These are phyloP conservation scores for Mesocricetus auratus DNA, from an alignment of 2,113 vertebrate genomes.

Conservation along the genomic window DNA sequence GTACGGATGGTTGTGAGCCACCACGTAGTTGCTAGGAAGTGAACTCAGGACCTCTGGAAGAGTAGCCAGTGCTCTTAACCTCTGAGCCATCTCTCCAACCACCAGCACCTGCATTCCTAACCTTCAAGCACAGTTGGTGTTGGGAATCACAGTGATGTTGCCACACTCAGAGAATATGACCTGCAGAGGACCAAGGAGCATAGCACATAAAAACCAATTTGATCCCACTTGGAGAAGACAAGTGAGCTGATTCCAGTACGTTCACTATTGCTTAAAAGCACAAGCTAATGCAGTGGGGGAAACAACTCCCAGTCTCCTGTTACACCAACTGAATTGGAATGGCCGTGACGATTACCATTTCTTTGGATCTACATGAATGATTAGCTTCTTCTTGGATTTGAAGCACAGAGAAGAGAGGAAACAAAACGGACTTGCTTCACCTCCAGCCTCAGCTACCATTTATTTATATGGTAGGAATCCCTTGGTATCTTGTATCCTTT, in stretches of 20 bases:
- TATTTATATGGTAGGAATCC: background rate
- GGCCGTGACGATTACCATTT: constrained; percentile 1
- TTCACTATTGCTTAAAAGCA: constrained; percentile 13
- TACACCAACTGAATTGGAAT: constrained; percentile 16
- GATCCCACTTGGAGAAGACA: background rate
- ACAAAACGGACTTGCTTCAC: background rate
- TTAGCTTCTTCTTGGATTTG: background rate
- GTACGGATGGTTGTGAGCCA: background rate
- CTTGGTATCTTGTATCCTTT: background rate
- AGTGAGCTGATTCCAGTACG: background rate
- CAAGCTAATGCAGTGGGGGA: background rate
- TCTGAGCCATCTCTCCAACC: no score
- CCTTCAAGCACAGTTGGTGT: background rate
- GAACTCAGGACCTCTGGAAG: no score
- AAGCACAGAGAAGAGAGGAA: background rate
- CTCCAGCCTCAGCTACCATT: background rate
- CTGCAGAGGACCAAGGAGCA: background rate
- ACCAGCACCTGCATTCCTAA: background rate
- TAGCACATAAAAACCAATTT: background rate
- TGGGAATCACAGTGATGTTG: background rate
- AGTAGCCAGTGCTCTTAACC: no score
- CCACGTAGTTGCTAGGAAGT: no score
- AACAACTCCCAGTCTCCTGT: background rate
- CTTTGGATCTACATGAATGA: background rate
- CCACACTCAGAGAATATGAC: background rate